Conservation (phyloP, 2,888 invertebrate species). For the Oscheius myriophilus region DNA sequence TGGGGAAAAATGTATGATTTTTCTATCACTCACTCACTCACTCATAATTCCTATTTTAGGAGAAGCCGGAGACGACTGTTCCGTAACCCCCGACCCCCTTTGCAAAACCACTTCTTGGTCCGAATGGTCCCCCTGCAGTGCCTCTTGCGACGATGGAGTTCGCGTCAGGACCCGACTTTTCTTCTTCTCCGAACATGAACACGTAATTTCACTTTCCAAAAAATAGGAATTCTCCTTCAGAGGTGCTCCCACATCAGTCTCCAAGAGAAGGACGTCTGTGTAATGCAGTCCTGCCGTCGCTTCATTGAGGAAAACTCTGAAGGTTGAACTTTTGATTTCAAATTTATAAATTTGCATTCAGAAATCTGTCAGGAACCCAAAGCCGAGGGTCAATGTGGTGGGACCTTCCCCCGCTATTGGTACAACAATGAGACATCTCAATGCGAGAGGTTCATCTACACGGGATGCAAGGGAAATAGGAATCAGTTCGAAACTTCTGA, state of each 20-base stretch:
- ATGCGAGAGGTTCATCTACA: slow-evolving; percentile 86
- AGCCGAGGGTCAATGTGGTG: slow-evolving; percentile 87
- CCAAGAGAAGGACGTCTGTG: slow-evolving; percentile 69
- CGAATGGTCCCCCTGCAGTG: slow-evolving; percentile 74
- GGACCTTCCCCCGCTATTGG: slow-evolving; percentile 86
- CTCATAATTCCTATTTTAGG: slow-evolving; percentile 49
- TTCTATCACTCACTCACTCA: too few species aligned
- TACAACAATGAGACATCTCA: slow-evolving; percentile 80
- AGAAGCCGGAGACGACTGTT: slow-evolving; percentile 68
- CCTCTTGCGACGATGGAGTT: slow-evolving; percentile 74
- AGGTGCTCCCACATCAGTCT: slow-evolving; percentile 57
- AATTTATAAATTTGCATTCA: slow-evolving; percentile 70
- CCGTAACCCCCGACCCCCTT: slow-evolving; percentile 67
- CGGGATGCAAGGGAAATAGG: slow-evolving; percentile 80
- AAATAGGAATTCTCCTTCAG: too few species aligned
- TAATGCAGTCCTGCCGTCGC: slow-evolving; percentile 64
- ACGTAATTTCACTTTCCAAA: slow-evolving; percentile 29
- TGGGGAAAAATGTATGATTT: too few species aligned
- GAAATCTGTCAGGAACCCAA: slow-evolving; percentile 85
- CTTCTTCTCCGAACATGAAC: slow-evolving; percentile 69
- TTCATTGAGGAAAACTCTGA: slow-evolving; percentile 66
- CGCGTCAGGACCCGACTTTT: slow-evolving; percentile 75
- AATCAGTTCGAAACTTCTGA: slow-evolving; percentile 71
- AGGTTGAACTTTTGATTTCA: slow-evolving; percentile 40
- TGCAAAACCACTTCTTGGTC: slow-evolving; percentile 70